Evolutionary conservation across 2,797 vertebrate species (phyloP), one percentile per base, ranked within the genome.

Genomic region (Astyanax mexicanus): DNA sequence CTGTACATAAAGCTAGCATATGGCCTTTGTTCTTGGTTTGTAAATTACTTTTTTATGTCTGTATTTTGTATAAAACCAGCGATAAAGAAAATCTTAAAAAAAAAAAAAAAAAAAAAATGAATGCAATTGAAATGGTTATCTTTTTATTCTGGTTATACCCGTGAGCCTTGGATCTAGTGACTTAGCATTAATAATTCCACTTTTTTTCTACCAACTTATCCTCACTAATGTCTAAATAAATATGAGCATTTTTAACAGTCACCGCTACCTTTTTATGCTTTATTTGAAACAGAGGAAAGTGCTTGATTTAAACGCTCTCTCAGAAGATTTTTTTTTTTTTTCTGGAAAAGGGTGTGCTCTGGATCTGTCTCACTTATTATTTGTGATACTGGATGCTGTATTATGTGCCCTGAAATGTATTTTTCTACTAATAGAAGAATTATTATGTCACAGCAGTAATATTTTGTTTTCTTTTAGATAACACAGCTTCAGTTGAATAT

Each of bases 401-500:
- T 92, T 88, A 93, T 94, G 96, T 98, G 97, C 96, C 96, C 97
- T 95, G 95, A 98, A 98, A 96, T 98, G 97, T 99, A 99, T 99
- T 99, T 99, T 99, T 99, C 95, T 99, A 99, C 97, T 99, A 98
- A 99, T 98, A 98, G 95, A 98, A 95, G 83, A 95, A 96, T 96
- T 98, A 97, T 97, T 93, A 96, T 83, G 96, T 96, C 96, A 97
- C 96, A 97, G 93, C 91, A 93, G 93, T 96, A 95, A 15, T 94
- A 92, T 90, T 93, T 94, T 95, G 87, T 94, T 88, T 93, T 93
- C 95, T 90, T 95, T 95, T 95, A 97, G 94, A 95, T 95, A 97
- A 94, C 95, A 96, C 94, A 85, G 95, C 95, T 95, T 97, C 95
- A 94, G 95, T 94, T 93, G 91, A 90, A 95, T 94, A 94, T 92